Conservation (phyloP, 2,888 invertebrate genomes). For the Parnassius glacialis region DNA sequence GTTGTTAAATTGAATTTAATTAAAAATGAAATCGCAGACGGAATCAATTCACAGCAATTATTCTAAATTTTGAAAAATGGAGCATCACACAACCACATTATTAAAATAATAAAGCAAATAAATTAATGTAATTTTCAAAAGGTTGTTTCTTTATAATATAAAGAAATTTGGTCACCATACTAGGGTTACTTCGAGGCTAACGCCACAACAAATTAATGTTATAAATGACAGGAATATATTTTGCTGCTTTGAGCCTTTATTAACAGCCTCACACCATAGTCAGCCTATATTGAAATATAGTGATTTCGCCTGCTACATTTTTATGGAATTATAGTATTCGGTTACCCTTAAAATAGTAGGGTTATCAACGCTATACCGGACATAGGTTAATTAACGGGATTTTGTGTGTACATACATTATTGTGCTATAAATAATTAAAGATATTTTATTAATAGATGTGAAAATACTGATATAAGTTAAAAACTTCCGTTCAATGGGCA, state of each 20-base stretch:
- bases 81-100: constrained; percentile 70
- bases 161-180: neutral
- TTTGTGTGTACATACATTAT: no score
- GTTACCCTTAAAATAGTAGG: no score
- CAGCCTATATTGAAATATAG: no score
- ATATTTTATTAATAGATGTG: neutral
- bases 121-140: constrained; percentile 45
- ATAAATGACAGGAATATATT: no score
- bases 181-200: no score
- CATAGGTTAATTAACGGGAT: no score
- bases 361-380: no score
- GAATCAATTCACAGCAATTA: constrained; percentile 59
- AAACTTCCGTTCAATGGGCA: neutral
- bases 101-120: constrained; percentile 42
- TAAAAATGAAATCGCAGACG: constrained; percentile 48
- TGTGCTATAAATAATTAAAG: neutral
- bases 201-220: no score
- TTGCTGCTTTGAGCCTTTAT: no score
- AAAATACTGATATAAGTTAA: neutral
- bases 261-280: no score
- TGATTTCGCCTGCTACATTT: no score
- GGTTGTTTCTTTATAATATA: neutral
- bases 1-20: constrained; percentile 15
- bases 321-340: no score
- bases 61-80: constrained; percentile 49